Evolutionary conservation across 2,113 vertebrate species (phyloP).

Genomic region (Felis chaus): DNA sequence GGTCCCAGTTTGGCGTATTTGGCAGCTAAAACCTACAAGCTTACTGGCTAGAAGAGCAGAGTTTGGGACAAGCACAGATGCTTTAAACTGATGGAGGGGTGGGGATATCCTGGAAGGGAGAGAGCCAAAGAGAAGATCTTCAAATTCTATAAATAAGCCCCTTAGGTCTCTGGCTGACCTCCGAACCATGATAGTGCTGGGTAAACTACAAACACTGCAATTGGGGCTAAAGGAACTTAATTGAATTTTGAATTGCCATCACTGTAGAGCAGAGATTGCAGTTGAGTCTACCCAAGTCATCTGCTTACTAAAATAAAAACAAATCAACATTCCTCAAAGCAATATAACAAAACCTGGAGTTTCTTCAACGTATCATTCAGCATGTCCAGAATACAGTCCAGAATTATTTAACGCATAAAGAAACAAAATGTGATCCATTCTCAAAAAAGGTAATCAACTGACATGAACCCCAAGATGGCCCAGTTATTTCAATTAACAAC

Average conservation of each 20-base stretch:
- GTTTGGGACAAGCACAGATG: not conserved
- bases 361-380: not conserved
- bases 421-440: not conserved
- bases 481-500: not conserved
- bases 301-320: not conserved
- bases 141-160: not conserved
- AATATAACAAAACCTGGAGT: not conserved
- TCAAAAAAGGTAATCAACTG: not conserved
- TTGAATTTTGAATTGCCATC: not conserved
- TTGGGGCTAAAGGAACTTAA: not conserved
- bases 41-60: not conserved
- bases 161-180: not conserved
- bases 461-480: not conserved
- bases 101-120: not conserved
- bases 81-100: not conserved
- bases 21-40: not conserved
- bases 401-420: slow-evolving; percentile 8
- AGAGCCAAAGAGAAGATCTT: not conserved
- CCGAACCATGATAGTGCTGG: not conserved
- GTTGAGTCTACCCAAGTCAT: not conserved
- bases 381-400: not conserved
- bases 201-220: not conserved
- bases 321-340: not conserved
- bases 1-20: not conserved
- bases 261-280: not conserved